Percentiles rank a stretch among this genome's conserved stretches.
Evolutionary conservation across 2,888 invertebrate species (phyloP).

Genomic region (Patella ulyssiponensis): DNA sequence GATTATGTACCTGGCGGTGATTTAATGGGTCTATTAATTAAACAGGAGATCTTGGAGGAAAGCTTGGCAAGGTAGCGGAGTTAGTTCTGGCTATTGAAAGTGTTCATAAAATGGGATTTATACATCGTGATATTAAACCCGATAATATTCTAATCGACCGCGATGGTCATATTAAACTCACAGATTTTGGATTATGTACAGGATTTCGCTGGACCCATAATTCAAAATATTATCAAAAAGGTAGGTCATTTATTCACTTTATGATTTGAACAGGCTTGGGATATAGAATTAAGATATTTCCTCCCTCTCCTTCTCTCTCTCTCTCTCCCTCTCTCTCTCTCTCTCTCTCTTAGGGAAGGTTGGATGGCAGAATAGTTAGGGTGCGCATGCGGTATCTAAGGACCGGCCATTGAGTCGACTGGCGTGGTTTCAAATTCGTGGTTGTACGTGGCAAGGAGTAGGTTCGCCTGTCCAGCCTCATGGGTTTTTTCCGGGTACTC

Average conservation of each 20-base stretch:
- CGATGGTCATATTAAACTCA: slow-evolving; percentile 98
- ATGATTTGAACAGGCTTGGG: too few species aligned
- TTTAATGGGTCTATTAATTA: slow-evolving; percentile 97
- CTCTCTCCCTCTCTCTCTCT: too few species aligned
- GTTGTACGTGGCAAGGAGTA: too few species aligned
- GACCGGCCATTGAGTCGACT: too few species aligned
- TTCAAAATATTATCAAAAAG: slow-evolving; percentile 96
- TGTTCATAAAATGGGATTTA: slow-evolving; percentile 99
- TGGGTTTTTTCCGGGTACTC: too few species aligned
- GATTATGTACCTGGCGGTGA: slow-evolving; percentile 99
- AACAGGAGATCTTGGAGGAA: slow-evolving; percentile 91
- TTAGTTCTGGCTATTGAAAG: slow-evolving; percentile 98
- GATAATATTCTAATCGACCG: slow-evolving; percentile 98
- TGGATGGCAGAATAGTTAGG: not conserved
- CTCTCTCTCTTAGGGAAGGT: too few species aligned
- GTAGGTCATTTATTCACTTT: slow-evolving; percentile 31
- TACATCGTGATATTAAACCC: slow-evolving; percentile 94
- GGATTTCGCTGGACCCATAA: slow-evolving; percentile 99
- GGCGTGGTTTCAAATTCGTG: too few species aligned
- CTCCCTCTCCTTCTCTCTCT: too few species aligned
- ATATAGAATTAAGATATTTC: too few species aligned
- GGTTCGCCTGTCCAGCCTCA: too few species aligned
- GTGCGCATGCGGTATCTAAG: too few species aligned
- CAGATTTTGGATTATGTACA: slow-evolving; percentile 98
- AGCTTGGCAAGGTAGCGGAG: slow-evolving; percentile 80